These are phyloP conservation scores for Daktulosphaira vitifoliae DNA, from an alignment of 1,140 invertebrate species.

Conservation along the genomic window DNA sequence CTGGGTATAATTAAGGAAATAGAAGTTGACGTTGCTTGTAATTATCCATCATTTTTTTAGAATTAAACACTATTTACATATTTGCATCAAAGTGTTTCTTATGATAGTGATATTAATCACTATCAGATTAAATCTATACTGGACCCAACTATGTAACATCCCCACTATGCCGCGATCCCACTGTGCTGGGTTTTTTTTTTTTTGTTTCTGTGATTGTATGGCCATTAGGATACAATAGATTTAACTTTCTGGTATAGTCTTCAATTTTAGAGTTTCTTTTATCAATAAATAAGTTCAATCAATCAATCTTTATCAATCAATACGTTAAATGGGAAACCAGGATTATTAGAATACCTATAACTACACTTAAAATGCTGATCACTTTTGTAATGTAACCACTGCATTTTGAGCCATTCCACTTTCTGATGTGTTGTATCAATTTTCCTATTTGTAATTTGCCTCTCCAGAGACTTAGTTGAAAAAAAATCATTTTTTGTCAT, in stretches of 20 bases:
- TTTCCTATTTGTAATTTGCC: not conserved
- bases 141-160: too few relatives aligned
- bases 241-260: not conserved
- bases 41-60: too few relatives aligned
- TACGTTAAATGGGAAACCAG: conserved; percentile 1
- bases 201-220: not conserved
- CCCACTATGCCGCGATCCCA: too few relatives aligned
- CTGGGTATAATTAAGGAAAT: too few relatives aligned
- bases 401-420: conserved; percentile 30
- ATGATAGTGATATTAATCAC: too few relatives aligned
- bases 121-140: too few relatives aligned
- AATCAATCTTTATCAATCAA: too few relatives aligned
- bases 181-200: too few relatives aligned
- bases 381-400: conserved; percentile 11
- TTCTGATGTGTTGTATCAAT: not conserved
- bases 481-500: conserved; percentile 10
- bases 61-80: too few relatives aligned
- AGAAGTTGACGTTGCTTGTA: too few relatives aligned
- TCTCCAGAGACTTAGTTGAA: not conserved
- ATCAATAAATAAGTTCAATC: too few relatives aligned
- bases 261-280: conserved; percentile 5
- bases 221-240: conserved; percentile 9
- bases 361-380: conserved; percentile 3
- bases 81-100: too few relatives aligned
- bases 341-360: conserved; percentile 18